Evolutionary conservation across 2,797 vertebrate species (phyloP).

Genomic region (Bufotes viridis): DNA sequence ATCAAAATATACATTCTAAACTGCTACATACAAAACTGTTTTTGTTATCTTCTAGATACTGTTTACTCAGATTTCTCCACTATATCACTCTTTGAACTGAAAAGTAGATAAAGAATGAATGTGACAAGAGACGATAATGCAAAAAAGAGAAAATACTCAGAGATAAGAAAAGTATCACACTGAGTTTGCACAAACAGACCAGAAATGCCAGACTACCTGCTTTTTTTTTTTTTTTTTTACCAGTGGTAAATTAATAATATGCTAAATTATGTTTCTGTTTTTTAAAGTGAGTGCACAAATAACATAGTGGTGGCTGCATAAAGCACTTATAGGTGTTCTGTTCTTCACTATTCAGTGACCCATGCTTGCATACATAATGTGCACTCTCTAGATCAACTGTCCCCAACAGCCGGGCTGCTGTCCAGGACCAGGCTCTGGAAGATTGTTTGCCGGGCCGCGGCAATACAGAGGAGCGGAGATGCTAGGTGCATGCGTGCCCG

Average conservation of each 20-base stretch:
- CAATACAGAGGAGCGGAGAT: too few species aligned
- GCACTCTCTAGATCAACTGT: constrained; percentile 9
- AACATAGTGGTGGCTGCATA: not conserved
- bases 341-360: not conserved
- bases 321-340: constrained; percentile 15
- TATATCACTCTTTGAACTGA: not conserved
- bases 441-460: too few species aligned
- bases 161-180: constrained; percentile 1
- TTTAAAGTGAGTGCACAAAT: not conserved
- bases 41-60: not conserved
- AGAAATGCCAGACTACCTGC: not conserved
- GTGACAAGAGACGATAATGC: not conserved
- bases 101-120: not conserved
- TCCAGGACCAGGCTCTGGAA: too few species aligned
- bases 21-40: not conserved
- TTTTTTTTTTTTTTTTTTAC: too few species aligned
- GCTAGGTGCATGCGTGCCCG: too few species aligned
- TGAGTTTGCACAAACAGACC: not conserved
- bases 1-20: not conserved
- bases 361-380: not conserved
- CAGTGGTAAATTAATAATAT: constrained; percentile 13
- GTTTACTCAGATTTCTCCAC: not conserved
- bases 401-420: too few species aligned
- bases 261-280: not conserved
- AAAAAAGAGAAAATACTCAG: not conserved